phyloP scores from a whole-genome alignment of 2,888 invertebrate genomes.

The Carcina quercana region DNA sequence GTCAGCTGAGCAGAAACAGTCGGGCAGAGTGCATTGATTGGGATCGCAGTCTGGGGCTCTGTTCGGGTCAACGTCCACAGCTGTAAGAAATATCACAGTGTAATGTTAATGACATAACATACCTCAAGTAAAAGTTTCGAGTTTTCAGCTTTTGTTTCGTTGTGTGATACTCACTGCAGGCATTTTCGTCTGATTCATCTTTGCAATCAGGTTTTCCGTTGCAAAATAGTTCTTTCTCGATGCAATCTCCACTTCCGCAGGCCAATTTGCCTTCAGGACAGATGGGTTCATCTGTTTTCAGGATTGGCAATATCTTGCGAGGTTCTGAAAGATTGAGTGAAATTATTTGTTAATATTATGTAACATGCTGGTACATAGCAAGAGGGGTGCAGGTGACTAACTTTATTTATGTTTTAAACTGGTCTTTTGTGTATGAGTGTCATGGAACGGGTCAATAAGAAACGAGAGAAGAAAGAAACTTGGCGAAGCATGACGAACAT shows the following conservation, averaged over 20 bases:
- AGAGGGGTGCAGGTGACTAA: constrained; percentile 28
- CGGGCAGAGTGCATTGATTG: constrained; percentile 90
- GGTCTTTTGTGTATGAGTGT: constrained; percentile 43
- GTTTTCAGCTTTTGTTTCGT: no score
- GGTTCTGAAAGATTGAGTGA: constrained; percentile 89
- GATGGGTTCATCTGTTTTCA: constrained; percentile 95
- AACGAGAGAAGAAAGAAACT: constrained; percentile 31
- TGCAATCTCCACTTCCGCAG: constrained; percentile 94
- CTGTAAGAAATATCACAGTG: constrained; percentile 73
- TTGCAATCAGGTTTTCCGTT: constrained; percentile 94
- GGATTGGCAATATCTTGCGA: constrained; percentile 88
- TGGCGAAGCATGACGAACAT: constrained; percentile 43
- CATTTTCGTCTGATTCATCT: constrained; percentile 96
- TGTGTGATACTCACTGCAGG: constrained; percentile 88
- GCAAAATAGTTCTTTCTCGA: constrained; percentile 94
- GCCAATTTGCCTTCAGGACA: constrained; percentile 93
- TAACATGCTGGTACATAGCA: no score
- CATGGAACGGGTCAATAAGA: constrained; percentile 28
- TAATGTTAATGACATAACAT: no score
- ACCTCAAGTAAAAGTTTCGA: no score
- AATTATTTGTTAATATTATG: no score
- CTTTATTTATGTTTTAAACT: constrained; percentile 18
- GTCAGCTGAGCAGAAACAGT: constrained; percentile 95
- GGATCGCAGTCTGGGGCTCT: constrained; percentile 94
- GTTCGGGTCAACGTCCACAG: constrained; percentile 92